phyloP scores from a whole-genome alignment of 30 jellyfish, hydroid and myxozoan species.

The Clytia hemisphaerica region DNA sequence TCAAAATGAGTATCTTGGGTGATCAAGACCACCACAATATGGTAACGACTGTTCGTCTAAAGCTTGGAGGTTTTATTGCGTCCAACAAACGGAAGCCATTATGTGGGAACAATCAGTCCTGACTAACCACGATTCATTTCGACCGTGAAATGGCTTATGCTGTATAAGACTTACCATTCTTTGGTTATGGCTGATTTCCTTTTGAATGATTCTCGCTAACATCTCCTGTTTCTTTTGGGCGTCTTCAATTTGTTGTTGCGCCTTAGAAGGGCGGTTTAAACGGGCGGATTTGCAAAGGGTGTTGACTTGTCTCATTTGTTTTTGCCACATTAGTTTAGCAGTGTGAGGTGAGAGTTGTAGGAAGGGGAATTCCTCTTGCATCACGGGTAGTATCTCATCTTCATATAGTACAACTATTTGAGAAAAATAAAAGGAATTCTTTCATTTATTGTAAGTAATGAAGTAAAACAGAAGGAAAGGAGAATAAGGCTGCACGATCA shows the following conservation, averaged over 20 bases:
- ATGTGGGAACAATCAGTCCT: no score
- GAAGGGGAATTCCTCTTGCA: constrained; percentile 95
- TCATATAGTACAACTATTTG: constrained; percentile 54
- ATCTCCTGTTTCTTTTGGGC: constrained; percentile 75
- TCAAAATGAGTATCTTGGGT: no score
- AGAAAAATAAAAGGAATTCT: background rate
- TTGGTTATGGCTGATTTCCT: constrained; percentile 71
- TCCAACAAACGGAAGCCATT: no score
- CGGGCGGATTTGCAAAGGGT: constrained; percentile 45
- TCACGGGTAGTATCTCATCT: constrained; percentile 87
- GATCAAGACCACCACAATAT: no score
- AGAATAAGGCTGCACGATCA: no score
- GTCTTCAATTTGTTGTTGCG: constrained; percentile 63
- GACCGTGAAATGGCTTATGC: background rate
- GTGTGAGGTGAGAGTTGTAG: constrained; percentile 82
- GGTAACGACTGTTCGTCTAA: no score
- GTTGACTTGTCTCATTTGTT: constrained; percentile 78
- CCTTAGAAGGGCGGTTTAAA: constrained; percentile 33
- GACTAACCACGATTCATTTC: no score
- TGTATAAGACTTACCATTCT: constrained; percentile 54
- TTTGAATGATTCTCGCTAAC: constrained; percentile 53
- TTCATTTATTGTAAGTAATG: background rate
- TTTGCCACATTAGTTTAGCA: constrained; percentile 88
- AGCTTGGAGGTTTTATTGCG: no score
- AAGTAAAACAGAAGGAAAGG: no score